Evolutionary conservation across 1,140 invertebrate species (phyloP).

Genomic region (Ridgeia piscesae): DNA sequence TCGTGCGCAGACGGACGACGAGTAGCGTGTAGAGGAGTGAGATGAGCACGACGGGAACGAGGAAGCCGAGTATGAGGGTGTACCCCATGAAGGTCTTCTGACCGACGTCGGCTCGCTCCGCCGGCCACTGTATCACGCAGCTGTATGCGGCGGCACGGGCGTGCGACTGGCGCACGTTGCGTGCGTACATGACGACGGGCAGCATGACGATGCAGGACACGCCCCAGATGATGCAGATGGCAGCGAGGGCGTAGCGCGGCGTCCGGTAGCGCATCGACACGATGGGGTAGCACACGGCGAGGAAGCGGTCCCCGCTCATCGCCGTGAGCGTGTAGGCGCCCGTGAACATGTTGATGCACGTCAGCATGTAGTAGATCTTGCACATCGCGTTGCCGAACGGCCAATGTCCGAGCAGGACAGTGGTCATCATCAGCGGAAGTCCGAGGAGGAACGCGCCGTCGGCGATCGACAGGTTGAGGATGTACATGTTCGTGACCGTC

Average conservation of each 20-base stretch:
- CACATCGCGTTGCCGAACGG: constrained; percentile 88
- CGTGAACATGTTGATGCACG: constrained; percentile 94
- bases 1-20: constrained; percentile 23
- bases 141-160: constrained; percentile 11
- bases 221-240: constrained; percentile 21
- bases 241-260: constrained; percentile 18
- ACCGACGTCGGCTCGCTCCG: not conserved
- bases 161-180: constrained; percentile 25
- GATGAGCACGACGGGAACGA: constrained; percentile 30
- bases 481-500: constrained; percentile 95
- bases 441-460: constrained; percentile 93
- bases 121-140: constrained; percentile 49
- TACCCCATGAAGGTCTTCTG: constrained; percentile 33
- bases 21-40: constrained; percentile 29
- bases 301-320: constrained; percentile 95
- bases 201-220: constrained; percentile 21
- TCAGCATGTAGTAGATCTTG: constrained; percentile 81
- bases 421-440: constrained; percentile 87
- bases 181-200: constrained; percentile 33
- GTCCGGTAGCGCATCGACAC: constrained; percentile 69
- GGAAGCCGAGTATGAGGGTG: constrained; percentile 29
- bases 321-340: constrained; percentile 90
- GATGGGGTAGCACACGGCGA: constrained; percentile 95
- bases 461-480: constrained; percentile 92
- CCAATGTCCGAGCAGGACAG: constrained; percentile 82